A percentile compares a stretch with the other conserved stretches of the same genome.
phyloP scores from a whole-genome alignment of 2,888 invertebrate species.

The Metellina segmentata region DNA sequence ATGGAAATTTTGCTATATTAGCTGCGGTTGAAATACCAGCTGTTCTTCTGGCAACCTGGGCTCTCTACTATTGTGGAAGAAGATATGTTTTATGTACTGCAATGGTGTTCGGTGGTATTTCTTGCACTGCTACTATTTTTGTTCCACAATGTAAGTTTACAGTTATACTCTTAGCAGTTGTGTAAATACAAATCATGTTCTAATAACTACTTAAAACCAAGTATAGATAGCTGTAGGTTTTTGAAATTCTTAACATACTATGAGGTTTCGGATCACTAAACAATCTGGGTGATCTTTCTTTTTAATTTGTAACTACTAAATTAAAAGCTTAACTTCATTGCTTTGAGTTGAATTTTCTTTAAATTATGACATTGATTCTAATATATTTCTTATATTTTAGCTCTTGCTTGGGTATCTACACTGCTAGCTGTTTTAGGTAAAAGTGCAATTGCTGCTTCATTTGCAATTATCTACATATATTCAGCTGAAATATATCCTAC shows the following conservation, averaged over 20 bases:
- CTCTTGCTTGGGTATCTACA: constrained; percentile 82
- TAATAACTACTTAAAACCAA: too few species aligned
- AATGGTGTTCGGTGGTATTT: constrained; percentile 91
- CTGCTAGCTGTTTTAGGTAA: constrained; percentile 86
- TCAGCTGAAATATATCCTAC: constrained; percentile 87
- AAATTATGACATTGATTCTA: not conserved
- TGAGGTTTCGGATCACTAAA: too few species aligned
- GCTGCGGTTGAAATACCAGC: constrained; percentile 82
- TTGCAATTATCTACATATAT: constrained; percentile 87
- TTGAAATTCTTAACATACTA: too few species aligned
- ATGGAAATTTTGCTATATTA: constrained; percentile 85
- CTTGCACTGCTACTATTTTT: constrained; percentile 91
- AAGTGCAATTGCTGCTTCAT: constrained; percentile 86
- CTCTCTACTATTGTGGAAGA: constrained; percentile 90
- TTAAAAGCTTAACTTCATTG: not conserved
- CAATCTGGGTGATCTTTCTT: too few species aligned
- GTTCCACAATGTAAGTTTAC: constrained; percentile 86
- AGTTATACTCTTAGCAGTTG: too few species aligned
- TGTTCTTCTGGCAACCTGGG: constrained; percentile 91
- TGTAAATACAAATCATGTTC: too few species aligned
- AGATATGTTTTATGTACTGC: constrained; percentile 93
- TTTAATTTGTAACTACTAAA: too few species aligned
- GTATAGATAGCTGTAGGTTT: too few species aligned
- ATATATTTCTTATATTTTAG: constrained; percentile 68
- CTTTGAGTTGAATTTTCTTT: not conserved